A percentile compares a stretch with the other conserved stretches of the same genome.
These are phyloP conservation scores for Cinclus mexicanus DNA, from an alignment of 2,113 vertebrate genomes.

Conservation along the genomic window DNA sequence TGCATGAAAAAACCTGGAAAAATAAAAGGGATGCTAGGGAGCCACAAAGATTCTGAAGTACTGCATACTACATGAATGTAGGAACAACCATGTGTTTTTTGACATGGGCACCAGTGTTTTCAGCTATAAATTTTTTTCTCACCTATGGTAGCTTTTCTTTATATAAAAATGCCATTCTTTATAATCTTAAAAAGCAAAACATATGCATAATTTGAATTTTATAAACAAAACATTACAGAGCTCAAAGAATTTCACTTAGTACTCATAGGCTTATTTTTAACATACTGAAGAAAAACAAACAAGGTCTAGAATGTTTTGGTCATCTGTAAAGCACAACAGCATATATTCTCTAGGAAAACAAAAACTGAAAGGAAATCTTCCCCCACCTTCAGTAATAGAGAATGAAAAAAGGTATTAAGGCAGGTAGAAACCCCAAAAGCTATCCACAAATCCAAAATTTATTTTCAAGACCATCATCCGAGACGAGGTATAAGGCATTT, in stretches of 20 bases:
- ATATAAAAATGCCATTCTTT: not conserved
- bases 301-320: not conserved
- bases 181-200: not conserved
- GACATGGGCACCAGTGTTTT: not conserved
- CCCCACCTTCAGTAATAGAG: not conserved
- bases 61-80: not conserved
- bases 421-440: not conserved
- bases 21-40: not conserved
- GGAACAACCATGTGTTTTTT: not conserved
- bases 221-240: not conserved
- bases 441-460: fast-evolving
- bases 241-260: not conserved
- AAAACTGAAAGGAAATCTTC: not conserved
- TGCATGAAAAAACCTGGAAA: not conserved
- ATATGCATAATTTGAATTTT: not conserved
- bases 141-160: not conserved
- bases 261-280: not conserved
- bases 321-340: not conserved
- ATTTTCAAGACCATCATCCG: not conserved
- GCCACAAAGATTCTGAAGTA: not conserved
- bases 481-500: not conserved
- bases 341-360: not conserved
- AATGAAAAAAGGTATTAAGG: not conserved
- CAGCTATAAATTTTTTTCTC: not conserved
- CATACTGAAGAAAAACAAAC: fast-evolving